Percentiles rank a stretch among this genome's conserved stretches.
Evolutionary conservation across 2,888 invertebrate species (phyloP).

Genomic region (Aromia moschata): DNA sequence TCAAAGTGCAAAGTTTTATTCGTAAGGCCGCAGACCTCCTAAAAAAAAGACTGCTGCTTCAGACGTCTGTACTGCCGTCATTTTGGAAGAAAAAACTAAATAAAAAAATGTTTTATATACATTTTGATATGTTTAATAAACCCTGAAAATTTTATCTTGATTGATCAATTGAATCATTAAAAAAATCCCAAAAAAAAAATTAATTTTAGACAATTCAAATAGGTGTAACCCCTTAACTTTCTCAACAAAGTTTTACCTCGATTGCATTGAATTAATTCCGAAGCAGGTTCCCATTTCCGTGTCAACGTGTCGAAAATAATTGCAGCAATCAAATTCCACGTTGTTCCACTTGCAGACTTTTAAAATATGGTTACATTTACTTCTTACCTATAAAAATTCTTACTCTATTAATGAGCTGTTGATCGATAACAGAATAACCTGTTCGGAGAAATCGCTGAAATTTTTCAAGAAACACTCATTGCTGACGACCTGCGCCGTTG

Average conservation of each 20-base stretch:
- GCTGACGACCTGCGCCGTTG: constrained; percentile 54
- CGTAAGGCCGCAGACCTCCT: too few relatives aligned
- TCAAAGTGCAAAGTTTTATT: too few relatives aligned
- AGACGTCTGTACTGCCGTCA: too few relatives aligned
- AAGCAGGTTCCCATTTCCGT: constrained; percentile 76
- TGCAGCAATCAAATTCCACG: constrained; percentile 71
- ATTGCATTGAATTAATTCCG: constrained; percentile 73
- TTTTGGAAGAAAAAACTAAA: too few relatives aligned
- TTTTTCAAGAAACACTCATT: constrained; percentile 68
- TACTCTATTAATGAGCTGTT: background rate
- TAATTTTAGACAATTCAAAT: too few relatives aligned
- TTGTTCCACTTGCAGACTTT: constrained; percentile 72
- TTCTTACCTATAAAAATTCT: constrained; percentile 55
- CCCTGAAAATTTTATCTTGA: too few relatives aligned
- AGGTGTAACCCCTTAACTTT: too few relatives aligned
- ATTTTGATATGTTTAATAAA: too few relatives aligned
- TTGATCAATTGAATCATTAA: too few relatives aligned
- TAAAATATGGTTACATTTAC: constrained; percentile 68
- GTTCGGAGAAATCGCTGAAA: constrained; percentile 68
- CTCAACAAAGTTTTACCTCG: constrained; percentile 62
- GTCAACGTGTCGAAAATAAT: constrained; percentile 71
- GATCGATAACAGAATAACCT: constrained; percentile 56
- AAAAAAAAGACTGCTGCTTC: too few relatives aligned
- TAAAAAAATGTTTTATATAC: too few relatives aligned
- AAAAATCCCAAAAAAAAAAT: too few relatives aligned